A percentile compares a stretch with the other conserved stretches of the same genome.
Evolutionary conservation across 1,140 invertebrate genomes (phyloP).

Genomic region (Acromyrmex echinatior): DNA sequence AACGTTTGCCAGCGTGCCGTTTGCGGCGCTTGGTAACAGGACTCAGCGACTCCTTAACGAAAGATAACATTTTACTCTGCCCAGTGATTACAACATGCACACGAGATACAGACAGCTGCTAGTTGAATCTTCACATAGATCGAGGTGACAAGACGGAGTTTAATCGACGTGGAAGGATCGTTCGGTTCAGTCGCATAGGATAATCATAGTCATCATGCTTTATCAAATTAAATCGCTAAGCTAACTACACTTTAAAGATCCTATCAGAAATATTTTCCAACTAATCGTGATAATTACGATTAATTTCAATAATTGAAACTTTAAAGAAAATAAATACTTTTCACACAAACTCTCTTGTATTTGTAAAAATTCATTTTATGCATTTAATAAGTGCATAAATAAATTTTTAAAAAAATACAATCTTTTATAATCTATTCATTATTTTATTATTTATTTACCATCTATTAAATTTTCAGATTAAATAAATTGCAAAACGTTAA

Average conservation of each 20-base stretch:
- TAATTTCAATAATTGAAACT: neutral
- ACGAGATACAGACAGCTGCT: neutral
- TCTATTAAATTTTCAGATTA: neutral
- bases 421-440: neutral
- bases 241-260: neutral
- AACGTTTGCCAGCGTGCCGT: constrained; percentile 52
- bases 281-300: neutral
- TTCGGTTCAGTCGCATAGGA: neutral
- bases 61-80: constrained; percentile 18
- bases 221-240: constrained; percentile 8
- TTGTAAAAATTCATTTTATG: neutral
- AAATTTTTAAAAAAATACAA: neutral
- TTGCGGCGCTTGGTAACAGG: constrained; percentile 27
- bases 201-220: constrained; percentile 4
- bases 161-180: constrained; percentile 16
- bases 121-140: neutral
- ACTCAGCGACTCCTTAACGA: neutral
- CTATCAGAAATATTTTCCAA: neutral
- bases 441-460: neutral
- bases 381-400: neutral
- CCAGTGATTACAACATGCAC: constrained; percentile 2
- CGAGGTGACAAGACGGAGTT: neutral
- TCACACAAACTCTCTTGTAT: too few species aligned
- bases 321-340: too few species aligned
- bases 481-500: neutral